Evolutionary conservation across 2,113 vertebrate genomes (phyloP).

Genomic region (Ivindomyrus marchei): DNA sequence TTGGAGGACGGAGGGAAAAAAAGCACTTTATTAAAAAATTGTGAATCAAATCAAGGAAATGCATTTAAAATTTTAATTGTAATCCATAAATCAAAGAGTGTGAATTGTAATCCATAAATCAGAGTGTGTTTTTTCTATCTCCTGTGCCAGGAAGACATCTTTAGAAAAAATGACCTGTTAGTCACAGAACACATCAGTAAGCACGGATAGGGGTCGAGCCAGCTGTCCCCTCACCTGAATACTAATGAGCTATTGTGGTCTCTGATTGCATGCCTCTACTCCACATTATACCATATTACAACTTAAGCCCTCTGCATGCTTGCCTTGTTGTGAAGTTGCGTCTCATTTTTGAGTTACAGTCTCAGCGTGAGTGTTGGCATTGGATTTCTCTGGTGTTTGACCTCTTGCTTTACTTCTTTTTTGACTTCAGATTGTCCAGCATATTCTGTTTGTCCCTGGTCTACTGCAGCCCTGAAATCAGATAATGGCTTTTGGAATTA

Average conservation of each 20-base stretch:
- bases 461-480: neutral
- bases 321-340: neutral
- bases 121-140: neutral
- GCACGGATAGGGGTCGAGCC: neutral
- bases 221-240: neutral
- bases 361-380: neutral
- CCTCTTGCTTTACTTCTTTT: neutral
- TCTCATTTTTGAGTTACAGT: neutral
- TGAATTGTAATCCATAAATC: neutral
- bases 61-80: neutral
- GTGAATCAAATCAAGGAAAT: neutral
- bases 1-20: neutral
- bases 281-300: neutral
- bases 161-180: neutral
- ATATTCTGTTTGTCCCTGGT: neutral
- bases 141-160: neutral
- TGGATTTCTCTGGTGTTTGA: neutral
- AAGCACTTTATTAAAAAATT: neutral
- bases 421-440: neutral
- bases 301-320: neutral
- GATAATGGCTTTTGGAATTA: neutral
- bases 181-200: neutral
- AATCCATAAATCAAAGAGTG: neutral
- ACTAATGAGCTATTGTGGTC: neutral
- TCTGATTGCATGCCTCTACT: neutral